A percentile compares a stretch with the other conserved stretches of the same genome.
These are phyloP conservation scores for Ips typographus DNA, from an alignment of 1,140 invertebrate genomes.

Conservation along the genomic window DNA sequence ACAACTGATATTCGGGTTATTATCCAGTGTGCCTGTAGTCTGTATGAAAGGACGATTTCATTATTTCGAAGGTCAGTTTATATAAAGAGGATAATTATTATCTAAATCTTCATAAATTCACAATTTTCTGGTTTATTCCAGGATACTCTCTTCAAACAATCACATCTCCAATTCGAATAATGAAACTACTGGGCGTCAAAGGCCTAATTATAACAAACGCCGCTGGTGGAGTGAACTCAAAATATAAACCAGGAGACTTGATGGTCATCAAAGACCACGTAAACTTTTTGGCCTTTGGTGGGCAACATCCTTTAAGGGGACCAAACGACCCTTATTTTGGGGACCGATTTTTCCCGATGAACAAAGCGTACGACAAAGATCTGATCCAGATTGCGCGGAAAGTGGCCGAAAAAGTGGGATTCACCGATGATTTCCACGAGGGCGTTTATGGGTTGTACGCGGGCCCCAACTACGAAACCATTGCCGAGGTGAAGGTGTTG, in stretches of 20 bases:
- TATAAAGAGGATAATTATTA: constrained; percentile 57
- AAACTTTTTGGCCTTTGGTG: constrained; percentile 87
- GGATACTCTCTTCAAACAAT: constrained; percentile 90
- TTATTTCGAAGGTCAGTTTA: constrained; percentile 92
- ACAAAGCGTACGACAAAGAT: constrained; percentile 76
- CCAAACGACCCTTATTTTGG: constrained; percentile 92
- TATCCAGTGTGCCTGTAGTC: constrained; percentile 76
- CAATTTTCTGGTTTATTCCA: constrained; percentile 81
- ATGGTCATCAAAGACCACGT: constrained; percentile 97
- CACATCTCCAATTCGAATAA: constrained; percentile 88
- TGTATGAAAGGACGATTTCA: constrained; percentile 96
- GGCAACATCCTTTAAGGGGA: constrained; percentile 81
- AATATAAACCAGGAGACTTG: constrained; percentile 87
- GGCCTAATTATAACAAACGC: constrained; percentile 91
- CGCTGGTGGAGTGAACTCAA: constrained; percentile 87
- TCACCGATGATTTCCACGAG: constrained; percentile 70
- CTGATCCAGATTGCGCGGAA: constrained; percentile 69
- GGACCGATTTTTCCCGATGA: constrained; percentile 84
- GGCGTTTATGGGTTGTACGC: constrained; percentile 90
- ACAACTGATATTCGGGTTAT: constrained; percentile 82
- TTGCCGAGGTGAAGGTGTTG: constrained; percentile 82
- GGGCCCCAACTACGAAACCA: constrained; percentile 91
- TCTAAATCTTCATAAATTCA: neutral
- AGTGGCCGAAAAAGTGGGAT: constrained; percentile 70
- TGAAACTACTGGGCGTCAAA: constrained; percentile 87